Percentiles rank a stretch among this genome's conserved stretches.
phyloP scores from a whole-genome alignment of 2,888 invertebrate genomes.

The Perdita meconis region DNA sequence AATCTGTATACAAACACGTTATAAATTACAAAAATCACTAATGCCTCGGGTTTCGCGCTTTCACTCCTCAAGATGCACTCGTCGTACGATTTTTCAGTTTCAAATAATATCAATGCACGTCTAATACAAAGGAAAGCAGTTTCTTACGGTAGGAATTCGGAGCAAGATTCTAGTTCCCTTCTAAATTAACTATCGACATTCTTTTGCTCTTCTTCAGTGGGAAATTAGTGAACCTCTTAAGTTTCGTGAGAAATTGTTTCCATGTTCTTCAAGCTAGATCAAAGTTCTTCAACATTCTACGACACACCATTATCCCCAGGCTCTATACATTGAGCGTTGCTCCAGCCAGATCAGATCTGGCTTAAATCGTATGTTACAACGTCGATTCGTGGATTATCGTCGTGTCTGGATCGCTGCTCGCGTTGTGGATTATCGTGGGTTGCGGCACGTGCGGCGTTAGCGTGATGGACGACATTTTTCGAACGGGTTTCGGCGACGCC shows the following conservation, averaged over 20 bases:
- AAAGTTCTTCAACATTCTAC: conserved; percentile 56
- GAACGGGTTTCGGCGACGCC: conserved; percentile 81
- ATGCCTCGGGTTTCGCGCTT: conserved; percentile 69
- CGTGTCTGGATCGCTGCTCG: conserved; percentile 76
- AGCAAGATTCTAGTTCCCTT: conserved; percentile 45
- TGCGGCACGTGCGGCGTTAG: conserved; percentile 76
- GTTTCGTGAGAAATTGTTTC: conserved; percentile 38
- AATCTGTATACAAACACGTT: conserved; percentile 74
- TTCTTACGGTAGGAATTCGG: conserved; percentile 54
- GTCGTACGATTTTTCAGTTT: conserved; percentile 18
- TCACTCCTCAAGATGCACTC: conserved; percentile 33
- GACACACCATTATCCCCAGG: conserved; percentile 72
- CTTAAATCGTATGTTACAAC: conserved; percentile 83
- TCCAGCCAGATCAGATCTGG: conserved; percentile 68
- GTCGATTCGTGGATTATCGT: conserved; percentile 82
- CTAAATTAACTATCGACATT: conserved; percentile 42
- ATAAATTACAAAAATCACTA: conserved; percentile 77
- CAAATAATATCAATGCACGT: conserved; percentile 10
- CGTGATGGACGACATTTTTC: conserved; percentile 81
- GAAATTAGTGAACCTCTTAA: conserved; percentile 53
- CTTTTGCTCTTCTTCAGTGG: conserved; percentile 22
- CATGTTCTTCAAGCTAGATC: conserved; percentile 22
- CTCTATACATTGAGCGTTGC: conserved; percentile 76
- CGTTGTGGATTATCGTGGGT: conserved; percentile 76
- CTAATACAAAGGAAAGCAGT: conserved; percentile 44